phyloP scores from a whole-genome alignment of 2,113 vertebrate genomes.

The Brachypteracias leptosomus region DNA sequence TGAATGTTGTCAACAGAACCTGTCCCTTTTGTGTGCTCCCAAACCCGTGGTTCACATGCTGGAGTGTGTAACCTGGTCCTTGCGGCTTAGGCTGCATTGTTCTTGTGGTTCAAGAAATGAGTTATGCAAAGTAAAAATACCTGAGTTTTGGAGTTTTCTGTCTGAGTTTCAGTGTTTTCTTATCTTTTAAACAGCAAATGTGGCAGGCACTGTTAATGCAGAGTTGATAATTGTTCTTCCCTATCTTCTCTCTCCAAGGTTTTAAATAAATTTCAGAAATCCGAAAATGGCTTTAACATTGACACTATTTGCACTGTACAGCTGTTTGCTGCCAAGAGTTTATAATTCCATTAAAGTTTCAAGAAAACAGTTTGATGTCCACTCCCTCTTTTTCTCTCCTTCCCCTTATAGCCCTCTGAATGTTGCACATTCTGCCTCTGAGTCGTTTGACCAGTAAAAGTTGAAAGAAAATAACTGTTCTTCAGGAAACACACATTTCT shows the following conservation, averaged over 20 bases:
- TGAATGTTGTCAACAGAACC: accelerated
- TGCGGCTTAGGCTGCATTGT: accelerated
- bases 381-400: neutral
- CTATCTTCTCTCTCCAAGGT: neutral
- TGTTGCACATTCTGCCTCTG: neutral
- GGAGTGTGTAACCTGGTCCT: accelerated
- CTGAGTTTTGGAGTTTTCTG: neutral
- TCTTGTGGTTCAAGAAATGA: neutral
- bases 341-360: neutral
- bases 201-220: neutral
- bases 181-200: neutral
- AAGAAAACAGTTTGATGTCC: neutral
- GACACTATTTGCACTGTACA: neutral
- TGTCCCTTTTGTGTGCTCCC: neutral
- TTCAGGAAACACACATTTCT: neutral
- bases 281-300: neutral
- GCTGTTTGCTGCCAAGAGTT: neutral
- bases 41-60: accelerated
- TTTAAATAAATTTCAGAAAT: neutral
- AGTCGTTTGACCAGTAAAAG: neutral
- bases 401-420: neutral
- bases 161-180: accelerated
- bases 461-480: neutral
- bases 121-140: neutral
- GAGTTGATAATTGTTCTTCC: neutral